These are phyloP conservation scores for Himantopus leucocephalus DNA, from an alignment of 2,113 vertebrate species.

Conservation along the genomic window DNA sequence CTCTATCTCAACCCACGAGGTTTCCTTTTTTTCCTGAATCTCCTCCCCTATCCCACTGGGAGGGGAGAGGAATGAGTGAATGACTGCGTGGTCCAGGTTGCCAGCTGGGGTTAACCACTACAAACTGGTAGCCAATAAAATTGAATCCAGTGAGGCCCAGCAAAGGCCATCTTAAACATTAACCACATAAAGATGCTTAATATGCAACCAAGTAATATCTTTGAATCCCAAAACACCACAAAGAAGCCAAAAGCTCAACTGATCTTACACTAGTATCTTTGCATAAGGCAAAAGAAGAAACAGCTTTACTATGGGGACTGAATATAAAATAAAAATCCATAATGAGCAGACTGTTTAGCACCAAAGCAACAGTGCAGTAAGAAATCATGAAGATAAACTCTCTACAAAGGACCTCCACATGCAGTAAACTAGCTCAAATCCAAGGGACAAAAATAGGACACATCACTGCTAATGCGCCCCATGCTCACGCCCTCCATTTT, in stretches of 20 bases:
- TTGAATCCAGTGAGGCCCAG: not conserved
- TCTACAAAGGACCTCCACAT: not conserved
- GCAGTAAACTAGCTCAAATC: not conserved
- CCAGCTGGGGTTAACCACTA: not conserved
- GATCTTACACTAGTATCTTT: not conserved
- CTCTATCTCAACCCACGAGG: not conserved
- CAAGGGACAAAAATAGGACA: rapidly evolving
- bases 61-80: not conserved
- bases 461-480: rapidly evolving
- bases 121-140: not conserved
- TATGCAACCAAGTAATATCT: rapidly evolving
- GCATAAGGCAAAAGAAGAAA: not conserved
- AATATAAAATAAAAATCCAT: not conserved
- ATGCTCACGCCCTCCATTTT: not conserved
- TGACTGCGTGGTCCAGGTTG: not conserved
- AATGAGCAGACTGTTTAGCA: not conserved
- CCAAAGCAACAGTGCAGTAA: not conserved
- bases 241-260: not conserved
- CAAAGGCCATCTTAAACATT: not conserved
- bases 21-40: not conserved
- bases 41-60: not conserved
- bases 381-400: rapidly evolving
- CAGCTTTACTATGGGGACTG: not conserved
- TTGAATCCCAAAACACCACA: not conserved
- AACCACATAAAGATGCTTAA: not conserved